These are phyloP conservation scores for Lithobates sylvaticus DNA, from an alignment of 2,797 vertebrate species.

Conservation along the genomic window DNA sequence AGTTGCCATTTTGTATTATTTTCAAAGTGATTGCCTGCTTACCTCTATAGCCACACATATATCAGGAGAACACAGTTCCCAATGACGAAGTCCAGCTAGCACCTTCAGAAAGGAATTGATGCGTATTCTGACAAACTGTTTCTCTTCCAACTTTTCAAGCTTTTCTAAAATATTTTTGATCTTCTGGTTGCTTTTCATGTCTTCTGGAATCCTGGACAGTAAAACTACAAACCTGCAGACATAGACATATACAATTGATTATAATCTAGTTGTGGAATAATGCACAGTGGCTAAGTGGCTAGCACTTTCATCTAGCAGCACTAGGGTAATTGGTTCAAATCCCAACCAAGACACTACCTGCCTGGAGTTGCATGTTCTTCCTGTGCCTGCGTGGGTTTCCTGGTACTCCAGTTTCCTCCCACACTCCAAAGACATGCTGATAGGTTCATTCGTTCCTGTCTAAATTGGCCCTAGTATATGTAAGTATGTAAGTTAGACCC, in stretches of 20 bases:
- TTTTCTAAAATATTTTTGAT: constrained; percentile 74
- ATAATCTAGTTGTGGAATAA: not conserved
- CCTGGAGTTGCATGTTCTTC: no score
- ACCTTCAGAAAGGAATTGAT: constrained; percentile 74
- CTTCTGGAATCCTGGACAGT: constrained; percentile 71
- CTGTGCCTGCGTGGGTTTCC: no score
- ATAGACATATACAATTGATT: not conserved
- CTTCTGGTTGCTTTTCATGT: constrained; percentile 70
- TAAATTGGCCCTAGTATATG: no score
- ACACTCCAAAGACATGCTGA: no score
- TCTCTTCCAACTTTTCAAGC: constrained; percentile 74
- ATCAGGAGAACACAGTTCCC: constrained; percentile 82
- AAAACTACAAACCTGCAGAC: constrained; percentile 76
- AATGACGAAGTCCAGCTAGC: constrained; percentile 73
- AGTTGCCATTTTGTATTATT: no score
- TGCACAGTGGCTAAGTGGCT: no score
- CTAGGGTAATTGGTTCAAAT: no score
- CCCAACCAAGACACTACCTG: no score
- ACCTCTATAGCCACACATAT: constrained; percentile 80
- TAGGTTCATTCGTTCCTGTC: no score
- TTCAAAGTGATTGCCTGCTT: not conserved
- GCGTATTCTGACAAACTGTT: constrained; percentile 70
- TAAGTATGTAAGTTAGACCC: no score
- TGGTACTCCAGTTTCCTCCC: no score
- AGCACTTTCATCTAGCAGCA: no score